A percentile compares a stretch with the other conserved stretches of the same genome.
These are phyloP conservation scores for Rhopalosiphum maidis DNA, from an alignment of 1,140 invertebrate genomes.

Conservation along the genomic window DNA sequence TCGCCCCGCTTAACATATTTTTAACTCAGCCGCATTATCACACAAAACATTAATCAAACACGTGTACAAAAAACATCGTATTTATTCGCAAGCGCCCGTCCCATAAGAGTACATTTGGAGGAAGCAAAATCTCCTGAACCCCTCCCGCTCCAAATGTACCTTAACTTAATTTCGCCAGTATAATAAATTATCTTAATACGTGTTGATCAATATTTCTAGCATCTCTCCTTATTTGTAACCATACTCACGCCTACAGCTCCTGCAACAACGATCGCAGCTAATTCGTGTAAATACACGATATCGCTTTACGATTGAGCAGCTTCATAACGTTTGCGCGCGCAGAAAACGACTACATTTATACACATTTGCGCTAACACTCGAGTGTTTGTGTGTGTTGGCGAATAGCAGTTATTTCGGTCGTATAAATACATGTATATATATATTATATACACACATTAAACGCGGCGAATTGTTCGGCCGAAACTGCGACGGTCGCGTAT, in stretches of 20 bases:
- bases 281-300: background rate
- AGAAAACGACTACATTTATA: background rate
- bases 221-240: no score
- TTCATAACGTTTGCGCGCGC: background rate
- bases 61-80: background rate
- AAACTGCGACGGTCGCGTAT: background rate
- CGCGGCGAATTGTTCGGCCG: conserved; percentile 1
- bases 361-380: background rate
- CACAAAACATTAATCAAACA: background rate
- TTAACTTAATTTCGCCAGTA: no score
- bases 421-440: background rate
- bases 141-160: no score
- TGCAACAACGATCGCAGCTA: background rate
- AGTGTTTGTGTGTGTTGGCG: no score
- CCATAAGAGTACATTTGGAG: no score
- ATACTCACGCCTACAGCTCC: no score
- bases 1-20: no score
- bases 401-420: conserved; percentile 21
- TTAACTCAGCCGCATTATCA: no score
- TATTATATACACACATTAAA: background rate
- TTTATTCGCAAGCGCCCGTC: background rate
- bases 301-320: background rate
- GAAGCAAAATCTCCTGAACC: no score
- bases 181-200: no score
- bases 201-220: no score